Base-by-base conservation (phyloP, 2,113 vertebrate genomes). In the Chloroceryle aenea region DNA sequence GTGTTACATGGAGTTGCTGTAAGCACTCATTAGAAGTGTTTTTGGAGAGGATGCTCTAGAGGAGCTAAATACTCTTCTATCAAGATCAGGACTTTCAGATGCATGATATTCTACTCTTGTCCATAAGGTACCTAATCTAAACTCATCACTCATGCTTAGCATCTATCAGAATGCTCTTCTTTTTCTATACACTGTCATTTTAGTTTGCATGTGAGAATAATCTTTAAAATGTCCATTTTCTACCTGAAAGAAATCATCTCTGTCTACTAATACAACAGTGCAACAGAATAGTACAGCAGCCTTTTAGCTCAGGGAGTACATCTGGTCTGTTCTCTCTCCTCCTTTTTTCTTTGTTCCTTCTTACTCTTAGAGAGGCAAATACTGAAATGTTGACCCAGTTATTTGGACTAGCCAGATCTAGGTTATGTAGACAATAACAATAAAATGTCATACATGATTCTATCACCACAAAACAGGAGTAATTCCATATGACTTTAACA, bases 341-440 rank as follows among this genome's bases (percentile, higher is more conserved):
- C 2, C 2, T 3, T 5, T 42, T 27, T 2, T 6, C n/a, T 47
- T 50, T n/a, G n/a, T n/a, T n/a, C n/a, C n/a, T n/a, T n/a, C n/a
- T n/a, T n/a, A n/a, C n/a, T n/a, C n/a, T n/a, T n/a, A n/a, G n/a
- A n/a, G n/a, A 30, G 7, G 27, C 7, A 67, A 84, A 47, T 47
- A 47, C 26, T 52, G 38, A 64, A 30, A 26, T 59, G 50, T 55
- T 78, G 10, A 62, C 38, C 36, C 21, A 61, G 7, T 66, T 82
- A 48, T 50, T 83, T 69, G 66, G 56, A n/a, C 29, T 79, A 69
- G 9, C 38, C 45, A 75, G 40, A 55, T 19, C 59, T 43, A 29
- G 52, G n/a, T 20, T 47, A 21, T n/a, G 21, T 7, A 68, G 52
- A 36, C 23, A 32, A n/a, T 66, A 55, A 62, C 23, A 78, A 55